Evolutionary conservation across 2,888 invertebrate species (phyloP).

Genomic region (Ypsolopha scabrella): DNA sequence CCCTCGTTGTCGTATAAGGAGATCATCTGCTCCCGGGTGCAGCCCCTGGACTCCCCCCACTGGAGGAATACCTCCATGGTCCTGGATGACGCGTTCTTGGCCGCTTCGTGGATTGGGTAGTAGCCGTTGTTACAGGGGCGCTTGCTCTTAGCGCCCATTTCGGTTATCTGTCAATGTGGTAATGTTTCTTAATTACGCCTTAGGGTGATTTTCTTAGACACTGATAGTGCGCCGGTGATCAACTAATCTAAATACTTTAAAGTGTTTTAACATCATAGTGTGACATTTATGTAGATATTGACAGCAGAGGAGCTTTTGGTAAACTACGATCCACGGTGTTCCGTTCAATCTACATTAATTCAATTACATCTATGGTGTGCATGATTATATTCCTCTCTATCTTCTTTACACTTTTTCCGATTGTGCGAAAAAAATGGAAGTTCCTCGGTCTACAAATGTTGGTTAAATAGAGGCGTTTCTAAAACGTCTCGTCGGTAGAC

Average conservation of each 20-base stretch:
- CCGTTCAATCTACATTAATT: too few relatives aligned
- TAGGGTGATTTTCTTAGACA: neutral
- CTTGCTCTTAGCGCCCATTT: constrained; percentile 82
- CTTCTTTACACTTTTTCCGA: too few relatives aligned
- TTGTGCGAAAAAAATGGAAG: too few relatives aligned
- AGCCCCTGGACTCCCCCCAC: constrained; percentile 86
- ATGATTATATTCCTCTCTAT: too few relatives aligned
- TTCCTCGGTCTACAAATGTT: too few relatives aligned
- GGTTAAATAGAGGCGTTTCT: too few relatives aligned
- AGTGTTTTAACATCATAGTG: too few relatives aligned
- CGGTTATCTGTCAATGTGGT: constrained; percentile 73
- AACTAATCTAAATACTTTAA: neutral
- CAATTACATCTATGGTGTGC: too few relatives aligned
- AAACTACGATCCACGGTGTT: too few relatives aligned
- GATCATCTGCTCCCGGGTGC: constrained; percentile 84
- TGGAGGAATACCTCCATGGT: constrained; percentile 86
- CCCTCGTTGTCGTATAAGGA: constrained; percentile 88
- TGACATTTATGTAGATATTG: too few relatives aligned
- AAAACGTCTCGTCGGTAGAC: too few relatives aligned
- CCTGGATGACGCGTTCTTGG: constrained; percentile 88
- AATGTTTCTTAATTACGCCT: neutral
- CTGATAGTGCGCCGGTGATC: neutral
- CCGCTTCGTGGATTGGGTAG: constrained; percentile 92
- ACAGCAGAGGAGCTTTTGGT: too few relatives aligned
- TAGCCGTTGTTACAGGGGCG: constrained; percentile 88